Evolutionary conservation across 1,140 invertebrate species (phyloP).

Genomic region (Cyclina sinensis): DNA sequence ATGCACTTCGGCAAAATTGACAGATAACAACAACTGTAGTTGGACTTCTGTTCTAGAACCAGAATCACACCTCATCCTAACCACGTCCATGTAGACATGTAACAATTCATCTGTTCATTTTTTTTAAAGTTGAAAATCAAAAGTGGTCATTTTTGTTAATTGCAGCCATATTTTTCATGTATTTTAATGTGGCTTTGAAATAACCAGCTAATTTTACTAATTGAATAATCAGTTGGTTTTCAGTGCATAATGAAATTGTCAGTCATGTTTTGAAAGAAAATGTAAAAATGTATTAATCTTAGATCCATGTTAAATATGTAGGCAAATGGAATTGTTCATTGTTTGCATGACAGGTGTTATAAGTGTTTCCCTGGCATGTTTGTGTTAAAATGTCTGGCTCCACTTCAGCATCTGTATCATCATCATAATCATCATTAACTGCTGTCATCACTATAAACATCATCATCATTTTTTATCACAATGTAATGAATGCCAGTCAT

Average conservation of each 20-base stretch:
- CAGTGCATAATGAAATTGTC: too few relatives aligned
- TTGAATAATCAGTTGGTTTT: too few relatives aligned
- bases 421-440: neutral
- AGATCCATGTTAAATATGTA: neutral
- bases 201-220: too few relatives aligned
- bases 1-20: neutral
- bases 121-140: neutral
- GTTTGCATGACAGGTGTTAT: slow-evolving; percentile 21
- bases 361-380: slow-evolving; percentile 6
- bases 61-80: neutral
- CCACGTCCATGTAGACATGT: neutral
- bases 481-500: neutral
- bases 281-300: too few relatives aligned
- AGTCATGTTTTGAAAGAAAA: too few relatives aligned
- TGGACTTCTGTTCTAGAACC: neutral
- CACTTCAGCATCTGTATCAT: slow-evolving; percentile 1
- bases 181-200: neutral
- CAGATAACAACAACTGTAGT: neutral
- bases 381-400: slow-evolving; percentile 21
- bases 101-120: neutral
- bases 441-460: neutral
- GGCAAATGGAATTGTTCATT: neutral
- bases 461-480: neutral
- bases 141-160: neutral
- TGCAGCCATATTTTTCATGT: neutral